Evolutionary conservation across 2,113 vertebrate species (phyloP).

Genomic region (Riparia riparia): DNA sequence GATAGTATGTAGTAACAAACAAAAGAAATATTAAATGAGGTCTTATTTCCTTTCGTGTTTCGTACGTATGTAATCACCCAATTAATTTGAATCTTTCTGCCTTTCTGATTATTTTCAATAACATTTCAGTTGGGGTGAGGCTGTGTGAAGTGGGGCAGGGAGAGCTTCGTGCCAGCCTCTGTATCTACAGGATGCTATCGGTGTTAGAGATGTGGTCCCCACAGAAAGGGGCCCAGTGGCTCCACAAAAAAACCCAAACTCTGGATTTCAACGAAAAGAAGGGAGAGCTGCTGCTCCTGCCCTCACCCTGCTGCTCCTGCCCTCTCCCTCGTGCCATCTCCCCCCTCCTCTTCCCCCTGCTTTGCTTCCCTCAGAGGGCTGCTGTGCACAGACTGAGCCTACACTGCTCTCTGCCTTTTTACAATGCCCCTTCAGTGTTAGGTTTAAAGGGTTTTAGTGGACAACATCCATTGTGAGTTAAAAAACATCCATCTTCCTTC

Average conservation of each 20-base stretch:
- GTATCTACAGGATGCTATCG: not conserved
- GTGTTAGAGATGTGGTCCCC: not conserved
- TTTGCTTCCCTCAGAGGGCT: not conserved
- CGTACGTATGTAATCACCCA: not conserved
- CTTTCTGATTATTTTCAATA: not conserved
- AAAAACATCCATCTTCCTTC: not conserved
- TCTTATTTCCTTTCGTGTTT: not conserved
- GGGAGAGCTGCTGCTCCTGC: not conserved
- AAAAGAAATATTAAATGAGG: fast-evolving
- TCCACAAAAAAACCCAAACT: not conserved
- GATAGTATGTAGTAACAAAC: not conserved
- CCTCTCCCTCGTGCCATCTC: not conserved
- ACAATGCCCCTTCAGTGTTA: not conserved
- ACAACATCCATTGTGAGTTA: not conserved
- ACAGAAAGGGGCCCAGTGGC: not conserved
- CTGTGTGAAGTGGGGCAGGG: not conserved
- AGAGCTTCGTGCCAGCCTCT: not conserved
- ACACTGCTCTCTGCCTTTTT: fast-evolving
- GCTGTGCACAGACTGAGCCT: not conserved
- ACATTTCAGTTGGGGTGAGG: not conserved
- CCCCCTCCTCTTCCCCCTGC: not conserved
- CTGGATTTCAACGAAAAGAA: not conserved
- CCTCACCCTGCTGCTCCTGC: not conserved
- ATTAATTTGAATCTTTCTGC: not conserved
- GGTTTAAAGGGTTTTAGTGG: not conserved